Percentiles rank a stretch among this genome's conserved stretches.
These are phyloP conservation scores for Leucozona laternaria DNA, from an alignment of 2,888 invertebrate genomes.

Conservation along the genomic window DNA sequence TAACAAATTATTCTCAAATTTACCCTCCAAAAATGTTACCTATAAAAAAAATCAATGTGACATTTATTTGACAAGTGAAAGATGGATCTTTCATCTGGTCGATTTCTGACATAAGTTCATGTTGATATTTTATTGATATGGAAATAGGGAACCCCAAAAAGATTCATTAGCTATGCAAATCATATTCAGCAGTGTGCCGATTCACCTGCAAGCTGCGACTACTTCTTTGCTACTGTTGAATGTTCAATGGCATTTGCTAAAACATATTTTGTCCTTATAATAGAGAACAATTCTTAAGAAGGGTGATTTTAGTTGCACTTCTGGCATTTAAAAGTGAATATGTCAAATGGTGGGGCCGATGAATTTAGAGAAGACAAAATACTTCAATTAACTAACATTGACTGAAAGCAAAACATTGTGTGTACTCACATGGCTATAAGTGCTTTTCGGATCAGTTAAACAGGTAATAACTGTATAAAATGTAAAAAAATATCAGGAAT, in stretches of 20 bases:
- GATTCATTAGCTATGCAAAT: slow-evolving; percentile 60
- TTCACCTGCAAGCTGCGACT: slow-evolving; percentile 63
- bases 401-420: too few relatives aligned
- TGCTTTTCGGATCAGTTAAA: too few relatives aligned
- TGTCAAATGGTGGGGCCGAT: too few relatives aligned
- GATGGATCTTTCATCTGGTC: slow-evolving; percentile 77
- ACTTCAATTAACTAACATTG: too few relatives aligned
- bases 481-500: too few relatives aligned
- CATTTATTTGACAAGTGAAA: slow-evolving; percentile 77
- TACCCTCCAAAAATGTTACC: slow-evolving; percentile 9
- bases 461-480: too few relatives aligned
- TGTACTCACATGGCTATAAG: too few relatives aligned
- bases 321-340: neutral
- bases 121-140: slow-evolving; percentile 68
- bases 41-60: slow-evolving; percentile 69
- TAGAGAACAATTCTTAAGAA: neutral
- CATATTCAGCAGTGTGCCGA: slow-evolving; percentile 37
- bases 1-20: neutral
- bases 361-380: too few relatives aligned
- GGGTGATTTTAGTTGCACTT: neutral
- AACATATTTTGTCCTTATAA: neutral
- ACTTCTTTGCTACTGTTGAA: neutral
- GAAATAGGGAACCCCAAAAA: neutral
- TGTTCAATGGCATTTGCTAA: neutral
- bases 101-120: slow-evolving; percentile 57